Evolutionary conservation across 1,140 invertebrate species (phyloP).

Genomic region (Globodera rostochiensis): DNA sequence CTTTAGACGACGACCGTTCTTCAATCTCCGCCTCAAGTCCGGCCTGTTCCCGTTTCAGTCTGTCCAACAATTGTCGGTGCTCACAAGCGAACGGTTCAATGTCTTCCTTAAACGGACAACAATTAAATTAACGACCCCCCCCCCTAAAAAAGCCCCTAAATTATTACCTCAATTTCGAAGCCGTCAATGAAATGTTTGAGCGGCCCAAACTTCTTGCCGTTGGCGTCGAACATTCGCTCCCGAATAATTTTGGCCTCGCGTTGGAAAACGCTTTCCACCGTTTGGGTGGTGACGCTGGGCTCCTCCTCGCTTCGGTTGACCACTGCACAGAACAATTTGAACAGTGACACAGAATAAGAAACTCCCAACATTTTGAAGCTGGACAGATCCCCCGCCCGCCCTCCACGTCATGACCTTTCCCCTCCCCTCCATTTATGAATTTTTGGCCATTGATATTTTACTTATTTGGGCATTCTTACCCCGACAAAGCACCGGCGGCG

Average conservation of each 20-base stretch:
- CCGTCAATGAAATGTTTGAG: slow-evolving; percentile 31
- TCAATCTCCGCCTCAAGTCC: not conserved
- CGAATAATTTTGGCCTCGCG: slow-evolving; percentile 32
- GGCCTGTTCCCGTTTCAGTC: not conserved
- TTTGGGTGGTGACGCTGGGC: slow-evolving; percentile 1
- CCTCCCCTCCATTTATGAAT: too few species aligned
- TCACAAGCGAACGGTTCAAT: slow-evolving; percentile 34
- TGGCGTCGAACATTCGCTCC: slow-evolving; percentile 23
- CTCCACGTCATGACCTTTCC: too few species aligned
- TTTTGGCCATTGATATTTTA: not conserved
- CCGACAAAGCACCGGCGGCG: slow-evolving; percentile 31
- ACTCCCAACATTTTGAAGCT: not conserved
- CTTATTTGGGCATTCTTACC: not conserved
- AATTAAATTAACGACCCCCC: not conserved
- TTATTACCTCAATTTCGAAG: slow-evolving; percentile 32
- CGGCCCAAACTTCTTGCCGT: slow-evolving; percentile 18
- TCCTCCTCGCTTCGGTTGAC: slow-evolving; percentile 12
- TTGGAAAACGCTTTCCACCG: slow-evolving; percentile 31
- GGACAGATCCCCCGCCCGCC: not conserved
- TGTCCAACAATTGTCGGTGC: slow-evolving; percentile 29
- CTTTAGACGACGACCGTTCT: not conserved
- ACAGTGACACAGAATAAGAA: not conserved
- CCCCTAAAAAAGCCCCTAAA: too few species aligned
- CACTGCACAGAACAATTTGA: not conserved
- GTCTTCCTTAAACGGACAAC: slow-evolving; percentile 15